Base-by-base conservation (phyloP, 2,888 invertebrate genomes). In the Spisula solida region DNA sequence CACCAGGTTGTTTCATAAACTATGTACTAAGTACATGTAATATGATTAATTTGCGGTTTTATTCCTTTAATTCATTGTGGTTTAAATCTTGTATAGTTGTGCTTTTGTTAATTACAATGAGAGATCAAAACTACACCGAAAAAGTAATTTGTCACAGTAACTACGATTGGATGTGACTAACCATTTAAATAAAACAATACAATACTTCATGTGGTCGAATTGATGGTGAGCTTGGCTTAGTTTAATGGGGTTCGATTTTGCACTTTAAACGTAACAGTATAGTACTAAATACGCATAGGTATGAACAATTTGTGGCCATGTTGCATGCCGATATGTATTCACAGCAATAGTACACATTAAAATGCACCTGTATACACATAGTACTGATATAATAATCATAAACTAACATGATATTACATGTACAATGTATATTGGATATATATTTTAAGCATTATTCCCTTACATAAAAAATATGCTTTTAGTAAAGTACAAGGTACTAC, bases 1-100 rank as follows among this genome's bases (percentile, higher is more conserved):
- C n/a, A 75, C 31, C 1, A 31, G 4, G 31, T 75, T 75, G 16
- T 31, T 2, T 31, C 2, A 75, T 16, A 75, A 16, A 31, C 14
- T 75, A 31, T 31, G 34, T 75, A 75, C 25, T n/a, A n/a, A 60
- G 34, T 31, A 34, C 34, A 34, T 75, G 34, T 31, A 75, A 75
- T 31, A 75, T 18, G 75, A 34, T 75, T 31, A 75, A 14, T 31
- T 75, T 75, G 34, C 6, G 75, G 75, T 75, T 75, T 75, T 75
- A 75, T 75, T 75, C 31, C 41, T 41, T 41, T 41, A 41, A 75
- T 34, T 16, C 16, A 75, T 14, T 75, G 75, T 75, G 29, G 75
- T 75, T 75, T 75, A 5, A 25, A 25, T 25, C 20, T 75, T 31
- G 41, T 41, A 75, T 75, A 31, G 25, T 31, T 75, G 75, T 75